Evolutionary conservation across 2,113 vertebrate species (phyloP).

Genomic region (western clawed frog (Xenopus tropicalis)): UCB_Xtro_10.0 CM004450.2:12214001-12214500

Average conservation of each 20-base stretch:
- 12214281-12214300: constrained; percentile 80
- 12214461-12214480: constrained; percentile 92
- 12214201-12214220: constrained; percentile 94
- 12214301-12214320: constrained; percentile 86
- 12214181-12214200: constrained; percentile 89
- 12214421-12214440: constrained; percentile 96
- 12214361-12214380: too few species aligned
- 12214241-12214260: constrained; percentile 94
- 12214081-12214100: too few species aligned
- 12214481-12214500: constrained; percentile 98
- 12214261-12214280: constrained; percentile 90
- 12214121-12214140: constrained; percentile 53
- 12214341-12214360: background rate
- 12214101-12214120: too few species aligned
- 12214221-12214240: constrained; percentile 90
- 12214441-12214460: constrained; percentile 94
- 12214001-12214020: background rate
- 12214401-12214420: constrained; percentile 68
- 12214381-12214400: too few species aligned
- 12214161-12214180: constrained; percentile 94
- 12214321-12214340: constrained; percentile 80
- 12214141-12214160: constrained; percentile 94
- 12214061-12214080: too few species aligned
- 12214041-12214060: too few species aligned
- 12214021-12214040: too few species aligned